Base-by-base conservation (phyloP, 2,888 invertebrate species). In the Melanargia galathea region DNA sequence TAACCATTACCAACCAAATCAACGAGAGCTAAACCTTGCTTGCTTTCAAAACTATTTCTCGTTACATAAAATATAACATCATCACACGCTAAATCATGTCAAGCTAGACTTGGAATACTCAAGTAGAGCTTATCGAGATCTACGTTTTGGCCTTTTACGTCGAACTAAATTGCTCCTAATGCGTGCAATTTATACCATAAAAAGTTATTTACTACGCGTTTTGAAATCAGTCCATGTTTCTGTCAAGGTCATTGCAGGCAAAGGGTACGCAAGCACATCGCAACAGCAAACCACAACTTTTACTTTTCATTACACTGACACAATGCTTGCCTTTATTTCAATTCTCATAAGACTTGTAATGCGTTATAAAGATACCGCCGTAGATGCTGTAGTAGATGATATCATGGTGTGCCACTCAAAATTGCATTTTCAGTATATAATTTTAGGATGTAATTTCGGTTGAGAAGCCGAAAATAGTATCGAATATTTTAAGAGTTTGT, bases 311-410 rank as follows among this genome's bases (percentile, higher is more conserved):
- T 20, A 26, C 45, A 22, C 22, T 18, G 51, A 51, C 59, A 62
- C 57, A 56, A 43, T 48, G 38, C 26, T n/a, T 64, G 56, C 33
- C 62, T 58, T 48, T 62, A 62, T 62, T 62, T 33, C 49, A 54
- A 55, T 38, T 65, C 48, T 22, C 57, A 58, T 54, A 62, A 59
- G 48, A 49, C 40, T 65, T 62, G 35, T 40, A 26, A 33, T 62
- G 33, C 43, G 40, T 55, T 57, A 46, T 35, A 58, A 58, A 46
- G 35, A 58, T 58, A 48, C 35, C 18, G 35, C 22, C n/a, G 20
- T 46, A 33, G 26, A 51, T 60, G 51, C 43, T n/a, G n/a, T n/a
- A n/a, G 8, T 30, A 30, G 30, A 6, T 7, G 6, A 6, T 46
- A 43, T 26, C 38, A 43, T 22, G 8, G n/a, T 16, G 40, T 24